phyloP scores from a whole-genome alignment of 2,113 vertebrate species.

The Odocoileus virginianus region DNA sequence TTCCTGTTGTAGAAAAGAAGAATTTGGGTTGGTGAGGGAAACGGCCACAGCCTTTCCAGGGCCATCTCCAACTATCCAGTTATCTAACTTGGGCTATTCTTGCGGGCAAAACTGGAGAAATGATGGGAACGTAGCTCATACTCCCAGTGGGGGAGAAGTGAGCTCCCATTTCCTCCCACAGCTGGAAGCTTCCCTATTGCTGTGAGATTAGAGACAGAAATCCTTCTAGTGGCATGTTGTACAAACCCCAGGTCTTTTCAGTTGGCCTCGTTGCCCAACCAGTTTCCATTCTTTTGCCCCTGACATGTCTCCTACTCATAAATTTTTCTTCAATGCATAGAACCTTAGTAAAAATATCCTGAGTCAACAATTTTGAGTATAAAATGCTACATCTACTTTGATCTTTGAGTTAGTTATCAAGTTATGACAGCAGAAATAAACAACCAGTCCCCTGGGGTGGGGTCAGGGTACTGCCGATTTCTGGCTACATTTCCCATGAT shows the following conservation, averaged over 20 bases:
- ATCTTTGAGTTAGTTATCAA: constrained; percentile 1
- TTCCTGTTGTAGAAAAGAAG: not conserved
- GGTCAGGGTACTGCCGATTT: not conserved
- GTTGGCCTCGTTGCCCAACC: not conserved
- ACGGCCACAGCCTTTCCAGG: not conserved
- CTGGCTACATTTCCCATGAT: not conserved
- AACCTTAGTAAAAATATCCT: not conserved
- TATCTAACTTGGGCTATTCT: not conserved
- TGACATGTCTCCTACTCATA: not conserved
- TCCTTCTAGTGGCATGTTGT: not conserved
- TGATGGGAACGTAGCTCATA: not conserved
- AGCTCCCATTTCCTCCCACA: not conserved
- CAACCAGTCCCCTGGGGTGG: not conserved
- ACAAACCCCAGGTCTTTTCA: not conserved
- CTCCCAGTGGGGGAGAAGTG: not conserved
- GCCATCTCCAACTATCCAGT: not conserved
- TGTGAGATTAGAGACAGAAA: not conserved
- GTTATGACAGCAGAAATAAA: not conserved
- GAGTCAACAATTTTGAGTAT: not conserved
- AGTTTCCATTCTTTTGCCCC: not conserved
- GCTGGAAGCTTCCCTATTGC: not conserved
- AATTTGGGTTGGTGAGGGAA: not conserved
- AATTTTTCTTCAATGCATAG: not conserved
- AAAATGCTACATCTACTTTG: not conserved
- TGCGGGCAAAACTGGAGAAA: not conserved